A percentile compares a stretch with the other conserved stretches of the same genome.
Conservation (phyloP, 30 jellyfish, hydroid and myxozoan species). For the Haliclystus octoradiatus region DNA sequence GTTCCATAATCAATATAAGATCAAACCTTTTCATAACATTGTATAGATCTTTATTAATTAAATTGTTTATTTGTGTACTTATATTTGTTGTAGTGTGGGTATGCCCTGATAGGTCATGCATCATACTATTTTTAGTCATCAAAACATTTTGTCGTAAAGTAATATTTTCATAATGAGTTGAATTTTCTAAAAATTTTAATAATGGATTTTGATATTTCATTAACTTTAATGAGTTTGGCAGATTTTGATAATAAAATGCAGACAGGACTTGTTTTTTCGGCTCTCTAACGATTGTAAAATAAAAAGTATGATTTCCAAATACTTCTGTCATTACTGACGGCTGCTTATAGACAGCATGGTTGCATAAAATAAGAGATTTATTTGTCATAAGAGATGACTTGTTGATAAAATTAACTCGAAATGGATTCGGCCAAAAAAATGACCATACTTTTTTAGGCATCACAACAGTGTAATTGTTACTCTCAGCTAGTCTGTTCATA, state of each 20-base stretch:
- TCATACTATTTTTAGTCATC: background rate
- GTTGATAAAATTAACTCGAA: too few species aligned
- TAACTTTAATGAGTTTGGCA: constrained; percentile 16
- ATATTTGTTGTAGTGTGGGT: background rate
- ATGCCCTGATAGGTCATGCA: background rate
- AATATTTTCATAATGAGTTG: background rate
- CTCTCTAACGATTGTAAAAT: constrained; percentile 68
- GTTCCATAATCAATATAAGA: constrained; percentile 67
- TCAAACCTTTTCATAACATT: constrained; percentile 27
- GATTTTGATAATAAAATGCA: constrained; percentile 62
- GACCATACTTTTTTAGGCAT: too few species aligned
- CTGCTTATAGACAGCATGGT: constrained; percentile 73
- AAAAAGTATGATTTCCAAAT: too few species aligned
- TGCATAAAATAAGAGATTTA: too few species aligned
- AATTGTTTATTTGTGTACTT: too few species aligned
- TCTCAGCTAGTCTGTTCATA: constrained; percentile 54
- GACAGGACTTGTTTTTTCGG: constrained; percentile 78
- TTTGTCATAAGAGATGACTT: too few species aligned
- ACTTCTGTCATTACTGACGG: too few species aligned
- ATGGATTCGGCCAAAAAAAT: too few species aligned
- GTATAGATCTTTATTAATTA: background rate
- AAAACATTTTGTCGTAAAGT: too few species aligned
- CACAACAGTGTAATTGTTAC: constrained; percentile 39
- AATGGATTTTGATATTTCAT: background rate
- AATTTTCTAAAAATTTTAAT: background rate